phyloP scores from a whole-genome alignment of 2,888 invertebrate species.

The Hetaerina titia region DNA sequence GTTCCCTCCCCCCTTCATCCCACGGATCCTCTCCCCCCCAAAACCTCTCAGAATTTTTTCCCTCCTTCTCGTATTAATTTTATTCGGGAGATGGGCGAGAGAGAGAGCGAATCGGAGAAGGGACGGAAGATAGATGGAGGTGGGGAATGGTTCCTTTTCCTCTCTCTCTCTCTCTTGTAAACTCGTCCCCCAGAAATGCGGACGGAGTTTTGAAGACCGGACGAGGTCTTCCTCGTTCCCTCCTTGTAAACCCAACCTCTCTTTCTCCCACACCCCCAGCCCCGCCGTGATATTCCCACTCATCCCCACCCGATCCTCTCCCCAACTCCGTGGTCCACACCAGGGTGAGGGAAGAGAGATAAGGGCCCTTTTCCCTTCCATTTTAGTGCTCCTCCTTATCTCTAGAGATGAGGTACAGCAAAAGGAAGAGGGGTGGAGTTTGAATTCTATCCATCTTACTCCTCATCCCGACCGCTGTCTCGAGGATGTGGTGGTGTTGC shows the following conservation, averaged over 20 bases:
- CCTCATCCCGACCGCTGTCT: background rate
- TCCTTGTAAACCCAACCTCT: background rate
- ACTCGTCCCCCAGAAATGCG: slow-evolving; percentile 34
- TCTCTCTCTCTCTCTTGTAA: background rate
- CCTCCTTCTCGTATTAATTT: slow-evolving; percentile 41
- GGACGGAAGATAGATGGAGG: background rate
- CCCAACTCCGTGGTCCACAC: background rate
- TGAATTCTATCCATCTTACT: background rate
- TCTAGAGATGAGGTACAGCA: background rate
- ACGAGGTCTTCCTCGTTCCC: background rate
- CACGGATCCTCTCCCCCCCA: background rate
- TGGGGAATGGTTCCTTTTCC: background rate
- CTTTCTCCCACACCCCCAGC: background rate
- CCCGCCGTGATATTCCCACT: background rate
- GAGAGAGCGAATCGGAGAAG: background rate
- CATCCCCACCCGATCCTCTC: background rate
- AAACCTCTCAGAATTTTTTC: background rate
- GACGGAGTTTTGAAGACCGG: slow-evolving; percentile 42
- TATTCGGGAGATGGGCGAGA: background rate
- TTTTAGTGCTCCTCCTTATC: background rate
- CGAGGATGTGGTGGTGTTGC: background rate
- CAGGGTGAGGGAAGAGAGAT: background rate
- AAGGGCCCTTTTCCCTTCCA: background rate
- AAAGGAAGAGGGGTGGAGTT: background rate
- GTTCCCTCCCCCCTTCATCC: background rate